A percentile compares a stretch with the other conserved stretches of the same genome.
These are phyloP conservation scores for Drosophila mayaguana DNA, from an alignment of 2,888 invertebrate species.

Conservation along the genomic window DNA sequence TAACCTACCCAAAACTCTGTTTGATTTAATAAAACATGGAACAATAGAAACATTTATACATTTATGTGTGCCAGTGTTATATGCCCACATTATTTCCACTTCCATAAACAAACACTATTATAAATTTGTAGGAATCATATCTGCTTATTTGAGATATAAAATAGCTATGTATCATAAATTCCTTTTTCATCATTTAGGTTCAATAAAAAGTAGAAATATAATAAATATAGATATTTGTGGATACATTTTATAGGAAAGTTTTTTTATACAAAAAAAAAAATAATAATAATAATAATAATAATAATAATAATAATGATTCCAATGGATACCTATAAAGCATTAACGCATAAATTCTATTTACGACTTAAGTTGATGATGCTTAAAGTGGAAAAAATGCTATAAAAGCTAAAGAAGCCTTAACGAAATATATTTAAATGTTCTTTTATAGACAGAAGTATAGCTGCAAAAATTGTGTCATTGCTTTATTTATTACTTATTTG, in stretches of 20 bases:
- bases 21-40: not conserved
- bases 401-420: not conserved
- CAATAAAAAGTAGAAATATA: not conserved
- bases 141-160: too few species aligned
- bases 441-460: not conserved
- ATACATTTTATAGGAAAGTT: not conserved
- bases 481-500: too few species aligned
- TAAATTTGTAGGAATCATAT: not conserved
- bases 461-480: not conserved
- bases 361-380: not conserved
- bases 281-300: too few species aligned
- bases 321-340: too few species aligned
- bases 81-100: too few species aligned
- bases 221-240: not conserved
- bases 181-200: not conserved
- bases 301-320: too few species aligned
- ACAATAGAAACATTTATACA: constrained; percentile 3
- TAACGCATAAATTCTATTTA: not conserved
- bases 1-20: not conserved
- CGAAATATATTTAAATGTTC: not conserved
- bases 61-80: not conserved
- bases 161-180: not conserved
- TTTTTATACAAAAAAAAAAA: not conserved
- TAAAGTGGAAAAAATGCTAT: not conserved
- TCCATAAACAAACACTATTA: not conserved